phyloP scores from a whole-genome alignment of 2,888 invertebrate species.

The Rhodophaea formosa region DNA sequence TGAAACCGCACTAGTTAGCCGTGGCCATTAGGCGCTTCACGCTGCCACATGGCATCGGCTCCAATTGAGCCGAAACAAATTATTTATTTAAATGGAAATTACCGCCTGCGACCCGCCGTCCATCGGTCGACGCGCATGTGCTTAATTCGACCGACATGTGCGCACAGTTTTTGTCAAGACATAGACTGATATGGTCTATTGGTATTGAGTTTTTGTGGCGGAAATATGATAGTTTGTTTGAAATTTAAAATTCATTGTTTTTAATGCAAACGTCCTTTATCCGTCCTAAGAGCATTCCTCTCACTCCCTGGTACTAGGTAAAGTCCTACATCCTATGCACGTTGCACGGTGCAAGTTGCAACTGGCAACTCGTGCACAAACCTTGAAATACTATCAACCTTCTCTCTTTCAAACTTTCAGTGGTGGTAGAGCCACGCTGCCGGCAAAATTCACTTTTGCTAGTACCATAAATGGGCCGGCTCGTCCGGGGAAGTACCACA shows the following conservation, averaged over 20 bases:
- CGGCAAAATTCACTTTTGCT: too few species aligned
- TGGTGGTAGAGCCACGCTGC: too few species aligned
- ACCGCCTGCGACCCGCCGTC: conserved; percentile 53
- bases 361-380: too few species aligned
- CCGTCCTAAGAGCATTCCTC: too few species aligned
- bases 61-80: conserved; percentile 74
- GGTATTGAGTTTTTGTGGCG: conserved; percentile 32
- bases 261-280: too few species aligned
- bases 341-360: too few species aligned
- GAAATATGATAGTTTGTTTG: not conserved
- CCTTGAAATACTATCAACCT: too few species aligned
- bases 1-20: conserved; percentile 74
- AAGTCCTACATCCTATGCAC: too few species aligned
- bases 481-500: too few species aligned
- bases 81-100: conserved; percentile 79
- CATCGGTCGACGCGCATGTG: conserved; percentile 57
- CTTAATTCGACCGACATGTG: conserved; percentile 59
- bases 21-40: conserved; percentile 65
- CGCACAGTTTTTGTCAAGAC: conserved; percentile 47
- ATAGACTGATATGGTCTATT: conserved; percentile 50
- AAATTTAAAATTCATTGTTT: not conserved
- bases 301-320: too few species aligned
- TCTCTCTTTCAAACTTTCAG: too few species aligned
- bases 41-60: conserved; percentile 66
- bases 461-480: too few species aligned